Base-by-base conservation (phyloP, 1,140 invertebrate genomes). In the Drosophila yakuba region DNA sequence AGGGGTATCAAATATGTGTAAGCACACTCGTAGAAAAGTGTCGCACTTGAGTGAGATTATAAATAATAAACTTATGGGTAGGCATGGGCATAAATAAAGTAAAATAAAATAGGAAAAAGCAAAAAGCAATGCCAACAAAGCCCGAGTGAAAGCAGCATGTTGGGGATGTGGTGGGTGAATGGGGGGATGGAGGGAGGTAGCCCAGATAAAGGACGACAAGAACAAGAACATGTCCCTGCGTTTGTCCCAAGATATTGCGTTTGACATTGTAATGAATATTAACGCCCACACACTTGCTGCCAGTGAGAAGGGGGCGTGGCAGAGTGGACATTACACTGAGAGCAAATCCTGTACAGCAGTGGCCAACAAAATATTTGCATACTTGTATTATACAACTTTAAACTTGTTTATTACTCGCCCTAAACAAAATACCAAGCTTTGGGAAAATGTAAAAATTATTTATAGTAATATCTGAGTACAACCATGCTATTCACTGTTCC, bases 11-110 rank as follows among this genome's bases (percentile, higher is more conserved):
- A 62, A 58, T 20, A 20, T 20, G 20, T 62, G 57, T 71, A 61
- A 83, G 73, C 60, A 84, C 71, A 83, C 64, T 83, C 64, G 71
- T 67, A 44, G 63, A 71, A 83, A 83, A 71, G 80, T 84, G 80
- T 83, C 71, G 80, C 75, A 76, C 80, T 84, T 68, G 72, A 79
- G 75, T 67, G 60, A 63, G 80, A 84, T 83, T 83, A 79, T 83
- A 84, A 83, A 79, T 84, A 83, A 83, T 83, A 84, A 84, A 83
- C 80, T 79, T 79, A 79, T 82, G 72, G 78, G 38, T 52, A 67
- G 68, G 66, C 20, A 39, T 20, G 15, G 50, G 39, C 41, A 41
- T 60, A 64, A 54, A 59, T 52, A 78, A 74, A 81, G 76, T 68
- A 64, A 69, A 82, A 71, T 75, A 43, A 80, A 80, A 78, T 82